These are phyloP conservation scores for Phenganax stokvisi DNA, from an alignment of 92 coral and sea anemone species.

Conservation along the genomic window DNA sequence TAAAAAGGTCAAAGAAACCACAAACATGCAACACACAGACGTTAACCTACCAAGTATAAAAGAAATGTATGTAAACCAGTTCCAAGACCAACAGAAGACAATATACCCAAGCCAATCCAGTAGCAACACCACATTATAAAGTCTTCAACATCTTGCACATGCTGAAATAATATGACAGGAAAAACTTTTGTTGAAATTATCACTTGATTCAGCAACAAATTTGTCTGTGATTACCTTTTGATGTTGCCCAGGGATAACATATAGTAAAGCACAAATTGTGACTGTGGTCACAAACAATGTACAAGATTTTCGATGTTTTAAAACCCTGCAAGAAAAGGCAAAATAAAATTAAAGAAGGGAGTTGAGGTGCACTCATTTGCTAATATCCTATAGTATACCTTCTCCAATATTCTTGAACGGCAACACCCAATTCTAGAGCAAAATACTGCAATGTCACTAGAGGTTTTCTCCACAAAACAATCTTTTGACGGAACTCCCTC, in stretches of 20 bases:
- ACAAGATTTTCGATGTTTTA: conserved; percentile 86
- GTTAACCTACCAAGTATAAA: conserved; percentile 69
- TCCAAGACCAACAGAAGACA: conserved; percentile 93
- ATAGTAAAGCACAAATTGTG: conserved; percentile 46
- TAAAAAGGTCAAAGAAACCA: neutral
- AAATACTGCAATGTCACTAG: conserved; percentile 69
- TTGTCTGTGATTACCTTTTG: conserved; percentile 55
- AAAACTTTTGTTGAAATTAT: neutral
- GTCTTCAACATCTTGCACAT: conserved; percentile 62
- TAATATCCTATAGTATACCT: conserved; percentile 48
- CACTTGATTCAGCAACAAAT: neutral
- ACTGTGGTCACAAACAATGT: conserved; percentile 51
- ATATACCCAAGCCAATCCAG: conserved; percentile 92
- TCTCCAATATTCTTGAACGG: conserved; percentile 70
- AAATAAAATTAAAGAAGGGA: neutral
- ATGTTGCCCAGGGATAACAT: conserved; percentile 73
- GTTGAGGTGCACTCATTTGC: neutral
- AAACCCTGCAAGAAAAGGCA: conserved; percentile 50
- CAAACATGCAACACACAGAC: neutral
- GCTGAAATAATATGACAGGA: conserved; percentile 40
- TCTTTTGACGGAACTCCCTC: conserved; percentile 68
- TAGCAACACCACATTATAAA: conserved; percentile 79
- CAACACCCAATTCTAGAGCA: conserved; percentile 62
- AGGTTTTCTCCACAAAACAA: conserved; percentile 86
- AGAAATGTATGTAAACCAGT: conserved; percentile 93